Evolutionary conservation across 2,797 vertebrate species (phyloP).

Genomic region (Hipposideros larvatus): DNA sequence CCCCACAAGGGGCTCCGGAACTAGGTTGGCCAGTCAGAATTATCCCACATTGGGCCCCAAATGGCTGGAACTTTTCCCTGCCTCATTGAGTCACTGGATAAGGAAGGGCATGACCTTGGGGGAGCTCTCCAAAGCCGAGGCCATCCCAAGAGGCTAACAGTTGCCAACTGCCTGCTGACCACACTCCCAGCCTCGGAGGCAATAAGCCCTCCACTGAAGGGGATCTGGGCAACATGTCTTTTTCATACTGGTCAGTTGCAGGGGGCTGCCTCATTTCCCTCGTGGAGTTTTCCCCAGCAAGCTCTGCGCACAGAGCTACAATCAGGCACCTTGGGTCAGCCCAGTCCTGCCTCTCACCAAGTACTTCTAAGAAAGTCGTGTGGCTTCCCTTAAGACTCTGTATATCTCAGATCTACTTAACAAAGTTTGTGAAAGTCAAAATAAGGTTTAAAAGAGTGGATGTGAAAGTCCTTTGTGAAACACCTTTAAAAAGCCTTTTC

Average conservation of each 20-base stretch:
- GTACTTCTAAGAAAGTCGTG: not conserved
- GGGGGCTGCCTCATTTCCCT: not conserved
- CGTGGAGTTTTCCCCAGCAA: not conserved
- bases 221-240: not conserved
- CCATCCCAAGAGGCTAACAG: not conserved
- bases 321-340: not conserved
- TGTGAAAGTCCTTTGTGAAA: conserved; percentile 21
- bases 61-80: not conserved
- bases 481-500: not conserved
- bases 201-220: not conserved
- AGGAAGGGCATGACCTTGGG: not conserved
- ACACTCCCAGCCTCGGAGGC: not conserved
- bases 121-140: not conserved
- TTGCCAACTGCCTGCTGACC: not conserved
- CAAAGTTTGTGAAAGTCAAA: conserved; percentile 43
- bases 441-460: conserved; percentile 27
- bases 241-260: not conserved
- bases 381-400: not conserved
- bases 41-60: not conserved
- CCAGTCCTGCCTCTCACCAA: not conserved
- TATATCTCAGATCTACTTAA: conserved; percentile 26
- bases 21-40: not conserved
- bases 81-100: not conserved
- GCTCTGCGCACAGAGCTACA: not conserved
- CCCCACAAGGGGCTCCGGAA: not conserved